A percentile compares a stretch with the other conserved stretches of the same genome.
Evolutionary conservation across 2,113 vertebrate genomes (phyloP).

Genomic region (Loxodonta africana): DNA sequence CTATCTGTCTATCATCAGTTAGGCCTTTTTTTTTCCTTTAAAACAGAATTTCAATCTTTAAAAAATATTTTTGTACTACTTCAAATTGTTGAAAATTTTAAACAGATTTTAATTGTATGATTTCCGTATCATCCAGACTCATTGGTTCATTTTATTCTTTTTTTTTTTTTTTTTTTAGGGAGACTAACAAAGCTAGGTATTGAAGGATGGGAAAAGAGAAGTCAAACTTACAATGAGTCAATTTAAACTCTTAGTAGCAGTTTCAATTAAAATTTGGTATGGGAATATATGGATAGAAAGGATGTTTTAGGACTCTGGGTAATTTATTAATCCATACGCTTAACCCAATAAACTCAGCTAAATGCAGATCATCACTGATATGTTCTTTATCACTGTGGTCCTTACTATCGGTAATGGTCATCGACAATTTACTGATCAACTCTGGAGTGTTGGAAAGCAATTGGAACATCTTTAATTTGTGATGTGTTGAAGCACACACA

Average conservation of each 20-base stretch:
- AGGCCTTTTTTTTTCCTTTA: not conserved
- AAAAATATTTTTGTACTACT: not conserved
- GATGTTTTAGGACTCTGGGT: not conserved
- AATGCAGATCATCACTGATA: conserved; percentile 10
- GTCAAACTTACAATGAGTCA: not conserved
- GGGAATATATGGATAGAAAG: not conserved
- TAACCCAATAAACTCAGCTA: not conserved
- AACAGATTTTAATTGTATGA: not conserved
- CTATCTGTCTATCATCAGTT: not conserved
- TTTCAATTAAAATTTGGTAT: not conserved
- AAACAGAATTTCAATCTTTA: not conserved
- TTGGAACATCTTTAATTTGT: not conserved
- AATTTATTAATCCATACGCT: conserved; percentile 36
- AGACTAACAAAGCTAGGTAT: not conserved
- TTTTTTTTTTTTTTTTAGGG: not conserved
- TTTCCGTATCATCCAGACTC: not conserved
- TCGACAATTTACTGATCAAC: not conserved
- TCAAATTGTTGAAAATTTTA: not conserved
- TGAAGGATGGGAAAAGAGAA: not conserved
- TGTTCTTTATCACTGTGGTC: not conserved
- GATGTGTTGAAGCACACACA: no score
- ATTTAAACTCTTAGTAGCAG: not conserved
- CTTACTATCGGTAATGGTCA: not conserved
- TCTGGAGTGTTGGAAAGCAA: not conserved
- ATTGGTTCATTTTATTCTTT: not conserved